Percentiles rank a stretch among this genome's conserved stretches.
Evolutionary conservation across 2,113 vertebrate species (phyloP).

Genomic region (Fulica atra): DNA sequence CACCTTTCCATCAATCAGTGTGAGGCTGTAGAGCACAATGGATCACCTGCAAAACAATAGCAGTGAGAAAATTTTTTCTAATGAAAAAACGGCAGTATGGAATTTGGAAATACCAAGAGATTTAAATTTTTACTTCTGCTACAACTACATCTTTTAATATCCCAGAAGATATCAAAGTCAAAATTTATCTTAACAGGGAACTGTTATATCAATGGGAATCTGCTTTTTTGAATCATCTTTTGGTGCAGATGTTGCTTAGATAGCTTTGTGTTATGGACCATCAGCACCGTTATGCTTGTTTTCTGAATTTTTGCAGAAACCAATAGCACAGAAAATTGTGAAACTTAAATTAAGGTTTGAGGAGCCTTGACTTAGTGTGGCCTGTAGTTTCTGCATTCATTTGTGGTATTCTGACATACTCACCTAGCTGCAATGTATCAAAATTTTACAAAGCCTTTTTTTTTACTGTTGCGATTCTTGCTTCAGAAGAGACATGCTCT

Average conservation of each 20-base stretch:
- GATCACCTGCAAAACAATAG: not conserved
- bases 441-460: not conserved
- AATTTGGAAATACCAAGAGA: not conserved
- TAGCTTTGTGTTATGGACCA: not conserved
- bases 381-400: not conserved
- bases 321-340: not conserved
- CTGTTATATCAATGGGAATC: not conserved
- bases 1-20: not conserved
- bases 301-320: not conserved
- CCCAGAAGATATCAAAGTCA: not conserved
- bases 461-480: not conserved
- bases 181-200: not conserved
- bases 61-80: not conserved
- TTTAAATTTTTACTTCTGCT: not conserved
- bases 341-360: not conserved
- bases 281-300: not conserved
- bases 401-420: not conserved
- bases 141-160: not conserved
- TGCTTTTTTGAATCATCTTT: not conserved
- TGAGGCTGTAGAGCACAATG: not conserved
- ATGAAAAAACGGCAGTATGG: not conserved
- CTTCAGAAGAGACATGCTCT: not conserved
- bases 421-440: not conserved
- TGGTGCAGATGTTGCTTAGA: not conserved
- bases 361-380: not conserved